These are phyloP conservation scores for Rostratula benghalensis DNA, from an alignment of 2,113 vertebrate species.

Conservation along the genomic window DNA sequence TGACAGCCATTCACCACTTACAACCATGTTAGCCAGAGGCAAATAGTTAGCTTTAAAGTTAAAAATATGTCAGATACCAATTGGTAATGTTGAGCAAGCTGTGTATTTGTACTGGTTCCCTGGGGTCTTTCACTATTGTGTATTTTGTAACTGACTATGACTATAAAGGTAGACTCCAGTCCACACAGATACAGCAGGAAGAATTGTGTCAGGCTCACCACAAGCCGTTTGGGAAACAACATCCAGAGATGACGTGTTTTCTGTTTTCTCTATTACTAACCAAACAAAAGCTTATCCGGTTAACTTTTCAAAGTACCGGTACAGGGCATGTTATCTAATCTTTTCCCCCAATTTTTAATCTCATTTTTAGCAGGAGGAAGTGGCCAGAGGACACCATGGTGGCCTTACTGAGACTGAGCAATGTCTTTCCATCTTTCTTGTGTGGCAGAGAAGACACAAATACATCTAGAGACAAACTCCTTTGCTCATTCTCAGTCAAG, in stretches of 20 bases:
- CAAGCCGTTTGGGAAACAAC: background rate
- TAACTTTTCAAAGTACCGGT: background rate
- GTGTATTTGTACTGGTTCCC: background rate
- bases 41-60: background rate
- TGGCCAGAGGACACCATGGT: background rate
- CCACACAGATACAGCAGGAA: background rate
- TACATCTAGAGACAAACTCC: background rate
- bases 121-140: background rate
- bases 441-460: background rate
- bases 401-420: background rate
- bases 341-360: background rate
- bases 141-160: background rate
- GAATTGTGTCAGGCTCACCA: background rate
- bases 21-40: background rate
- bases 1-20: background rate
- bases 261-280: background rate
- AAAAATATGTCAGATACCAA: background rate
- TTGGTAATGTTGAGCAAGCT: background rate
- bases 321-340: background rate
- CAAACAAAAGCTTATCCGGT: background rate
- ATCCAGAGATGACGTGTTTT: background rate
- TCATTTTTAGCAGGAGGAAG: background rate
- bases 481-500: background rate
- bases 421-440: background rate
- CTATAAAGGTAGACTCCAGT: background rate